Conservation (phyloP, 2,888 invertebrate species). For the Cosmorhoe ocellata region DNA sequence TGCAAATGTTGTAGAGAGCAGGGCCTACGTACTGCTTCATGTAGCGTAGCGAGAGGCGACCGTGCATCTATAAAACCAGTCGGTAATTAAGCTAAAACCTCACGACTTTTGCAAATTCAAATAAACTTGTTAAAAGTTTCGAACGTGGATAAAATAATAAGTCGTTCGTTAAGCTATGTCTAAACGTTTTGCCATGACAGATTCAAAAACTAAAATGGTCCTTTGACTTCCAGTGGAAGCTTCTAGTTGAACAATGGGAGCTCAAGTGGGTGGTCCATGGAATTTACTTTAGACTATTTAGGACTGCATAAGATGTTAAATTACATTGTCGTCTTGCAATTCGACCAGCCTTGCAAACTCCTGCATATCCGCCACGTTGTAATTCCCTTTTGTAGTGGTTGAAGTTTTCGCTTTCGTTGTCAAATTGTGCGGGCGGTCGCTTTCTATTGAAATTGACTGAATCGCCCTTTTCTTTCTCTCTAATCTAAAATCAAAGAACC, state of each 20-base stretch:
- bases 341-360: constrained; percentile 60
- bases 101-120: not conserved
- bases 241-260: too few species aligned
- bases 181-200: too few species aligned
- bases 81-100: not conserved
- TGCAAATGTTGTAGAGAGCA: constrained; percentile 60
- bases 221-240: too few species aligned
- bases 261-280: too few species aligned
- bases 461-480: constrained; percentile 51
- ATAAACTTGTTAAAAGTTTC: too few species aligned
- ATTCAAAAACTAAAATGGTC: too few species aligned
- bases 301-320: not conserved
- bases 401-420: constrained; percentile 29
- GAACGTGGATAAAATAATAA: too few species aligned
- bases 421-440: constrained; percentile 51
- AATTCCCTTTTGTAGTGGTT: constrained; percentile 26
- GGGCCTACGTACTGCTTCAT: constrained; percentile 56
- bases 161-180: too few species aligned
- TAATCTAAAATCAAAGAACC: constrained; percentile 11
- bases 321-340: constrained; percentile 60
- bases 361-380: constrained; percentile 45
- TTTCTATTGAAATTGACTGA: constrained; percentile 50
- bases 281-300: too few species aligned
- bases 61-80: constrained; percentile 50
- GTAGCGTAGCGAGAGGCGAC: constrained; percentile 57